Base-by-base conservation (phyloP, 2,888 invertebrate genomes). In the Eudasyphora cyanicolor region DNA sequence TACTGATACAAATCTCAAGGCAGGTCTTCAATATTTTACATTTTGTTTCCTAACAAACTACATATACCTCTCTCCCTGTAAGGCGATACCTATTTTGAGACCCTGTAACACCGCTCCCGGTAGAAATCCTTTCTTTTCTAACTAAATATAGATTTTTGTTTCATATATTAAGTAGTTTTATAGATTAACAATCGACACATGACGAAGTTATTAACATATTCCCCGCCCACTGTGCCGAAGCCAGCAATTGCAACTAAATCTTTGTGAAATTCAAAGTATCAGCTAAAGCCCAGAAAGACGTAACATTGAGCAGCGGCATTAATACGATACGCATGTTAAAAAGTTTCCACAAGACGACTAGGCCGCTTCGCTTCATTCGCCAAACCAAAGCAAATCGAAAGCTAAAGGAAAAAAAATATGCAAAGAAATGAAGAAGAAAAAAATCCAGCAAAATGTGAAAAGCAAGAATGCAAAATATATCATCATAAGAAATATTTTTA, bases 401-500 rank as follows among this genome's bases (percentile, higher is more conserved):
- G 45, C 71, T 29, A 14, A 49, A 54, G 14, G 21, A 51, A 57
- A 45, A 24, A 32, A 57, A 42, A 14, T 27, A 32, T 38, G 3
- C 69, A 2, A n/a, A 67, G 57, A 35, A 42, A n/a, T n/a, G 29
- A 24, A 38, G 19, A 67, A n/a, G 17, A 21, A 7, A 67, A 67
- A n/a, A n/a, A n/a, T n/a, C n/a, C 38, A 27, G 14, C 24, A 42
- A 42, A 67, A 67, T 69, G 49, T 27, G 24, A 51, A n/a, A n/a
- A 35, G 32, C 76, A 71, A 77, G 57, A 81, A 78, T 77, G 77
- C 77, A 78, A 75, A 80, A 80, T 80, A 80, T 60, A 54, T 71
- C 71, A 54, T 71, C 73, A 73, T 60, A 67, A 60, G 67, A 84
- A 84, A 67, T 76, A 85, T 86, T 87, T 86, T 86, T 86, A 86